phyloP scores from a whole-genome alignment of 2,113 vertebrate genomes.

The Prochilodus magdalenae region DNA sequence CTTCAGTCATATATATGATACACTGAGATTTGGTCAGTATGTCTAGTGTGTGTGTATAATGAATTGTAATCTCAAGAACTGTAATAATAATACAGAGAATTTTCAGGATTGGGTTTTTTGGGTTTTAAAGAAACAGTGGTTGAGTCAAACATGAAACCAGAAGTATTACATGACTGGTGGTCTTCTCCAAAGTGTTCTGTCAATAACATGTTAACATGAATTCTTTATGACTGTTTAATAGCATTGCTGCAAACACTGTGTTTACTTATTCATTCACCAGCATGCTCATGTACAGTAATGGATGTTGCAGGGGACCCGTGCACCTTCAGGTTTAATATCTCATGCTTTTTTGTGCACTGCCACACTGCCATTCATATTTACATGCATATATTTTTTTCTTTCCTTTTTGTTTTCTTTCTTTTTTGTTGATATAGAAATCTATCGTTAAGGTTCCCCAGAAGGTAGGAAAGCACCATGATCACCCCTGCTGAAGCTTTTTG shows the following conservation, averaged over 20 bases:
- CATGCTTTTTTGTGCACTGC: constrained; percentile 2
- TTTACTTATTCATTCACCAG: constrained; percentile 8
- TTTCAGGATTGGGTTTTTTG: no score
- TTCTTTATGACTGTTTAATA: constrained; percentile 22
- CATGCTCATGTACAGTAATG: constrained; percentile 2
- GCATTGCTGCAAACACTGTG: constrained; percentile 21
- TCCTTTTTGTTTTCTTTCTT: constrained; percentile 67
- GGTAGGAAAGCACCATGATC: constrained; percentile 79
- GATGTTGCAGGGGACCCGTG: not conserved
- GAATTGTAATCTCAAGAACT: not conserved
- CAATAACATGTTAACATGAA: not conserved
- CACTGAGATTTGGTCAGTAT: not conserved
- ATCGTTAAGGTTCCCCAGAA: constrained; percentile 86
- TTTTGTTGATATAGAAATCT: constrained; percentile 81
- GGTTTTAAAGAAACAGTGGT: not conserved
- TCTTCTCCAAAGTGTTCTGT: not conserved
- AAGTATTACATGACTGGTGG: not conserved
- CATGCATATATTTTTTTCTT: constrained; percentile 70
- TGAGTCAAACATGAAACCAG: not conserved
- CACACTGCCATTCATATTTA: constrained; percentile 45
- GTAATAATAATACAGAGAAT: not conserved
- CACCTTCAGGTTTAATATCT: constrained; percentile 14
- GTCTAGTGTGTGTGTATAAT: not conserved
- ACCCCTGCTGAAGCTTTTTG: constrained; percentile 38
- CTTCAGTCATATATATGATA: not conserved